These are phyloP conservation scores for Andrena camellia DNA, from an alignment of 2,888 invertebrate genomes.

Conservation along the genomic window DNA sequence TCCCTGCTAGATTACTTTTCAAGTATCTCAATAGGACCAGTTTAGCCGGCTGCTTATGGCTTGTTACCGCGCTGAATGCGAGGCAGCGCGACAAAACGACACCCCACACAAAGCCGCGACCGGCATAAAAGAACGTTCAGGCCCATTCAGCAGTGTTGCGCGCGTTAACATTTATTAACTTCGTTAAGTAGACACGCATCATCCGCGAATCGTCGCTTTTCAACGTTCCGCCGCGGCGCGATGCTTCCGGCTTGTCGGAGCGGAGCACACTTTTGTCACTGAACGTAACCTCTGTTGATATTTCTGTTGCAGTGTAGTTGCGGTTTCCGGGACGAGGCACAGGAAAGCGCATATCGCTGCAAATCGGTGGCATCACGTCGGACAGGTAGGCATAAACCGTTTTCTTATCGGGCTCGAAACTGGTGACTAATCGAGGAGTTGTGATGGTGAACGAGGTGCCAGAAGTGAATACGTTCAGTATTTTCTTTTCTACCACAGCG, in stretches of 20 bases:
- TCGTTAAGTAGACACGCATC: constrained; percentile 47
- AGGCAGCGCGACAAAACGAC: constrained; percentile 56
- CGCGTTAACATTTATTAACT: constrained; percentile 56
- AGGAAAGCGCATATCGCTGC: constrained; percentile 45
- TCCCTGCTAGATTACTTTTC: constrained; percentile 69
- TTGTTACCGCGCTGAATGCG: constrained; percentile 67
- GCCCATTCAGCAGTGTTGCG: constrained; percentile 48
- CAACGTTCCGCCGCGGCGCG: neutral
- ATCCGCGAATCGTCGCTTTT: constrained; percentile 14
- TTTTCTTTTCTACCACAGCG: too few relatives aligned
- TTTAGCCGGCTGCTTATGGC: constrained; percentile 69
- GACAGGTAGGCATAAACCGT: constrained; percentile 56
- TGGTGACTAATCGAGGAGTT: neutral
- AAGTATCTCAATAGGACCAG: constrained; percentile 71
- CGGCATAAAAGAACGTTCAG: constrained; percentile 58
- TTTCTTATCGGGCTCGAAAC: neutral
- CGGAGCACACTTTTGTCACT: constrained; percentile 3
- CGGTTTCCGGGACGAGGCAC: constrained; percentile 44
- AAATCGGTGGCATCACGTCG: constrained; percentile 60
- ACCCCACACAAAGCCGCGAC: constrained; percentile 50
- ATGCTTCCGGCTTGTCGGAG: constrained; percentile 15
- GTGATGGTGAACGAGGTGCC: too few relatives aligned
- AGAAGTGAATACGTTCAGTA: too few relatives aligned
- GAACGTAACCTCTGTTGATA: neutral
- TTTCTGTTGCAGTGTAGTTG: constrained; percentile 69